Percentiles rank a stretch among this genome's conserved stretches.
Evolutionary conservation across 1,140 invertebrate genomes (phyloP).

Genomic region (Berghia stephanieae): DNA sequence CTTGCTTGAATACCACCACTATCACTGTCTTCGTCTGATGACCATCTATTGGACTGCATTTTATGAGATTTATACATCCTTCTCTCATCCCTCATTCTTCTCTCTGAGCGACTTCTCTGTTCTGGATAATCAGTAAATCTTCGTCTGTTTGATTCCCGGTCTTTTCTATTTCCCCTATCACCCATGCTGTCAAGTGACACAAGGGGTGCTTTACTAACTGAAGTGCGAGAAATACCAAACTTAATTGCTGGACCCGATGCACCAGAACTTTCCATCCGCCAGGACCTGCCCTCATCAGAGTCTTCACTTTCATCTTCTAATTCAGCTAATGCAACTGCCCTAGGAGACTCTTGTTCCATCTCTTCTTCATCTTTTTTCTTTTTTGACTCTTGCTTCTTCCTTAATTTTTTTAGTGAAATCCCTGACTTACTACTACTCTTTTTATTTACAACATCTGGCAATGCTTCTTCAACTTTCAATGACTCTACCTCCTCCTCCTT

Average conservation of each 20-base stretch:
- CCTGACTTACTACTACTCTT: too few relatives aligned
- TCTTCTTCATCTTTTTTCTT: background rate
- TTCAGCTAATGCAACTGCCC: background rate
- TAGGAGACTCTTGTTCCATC: background rate
- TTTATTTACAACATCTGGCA: background rate
- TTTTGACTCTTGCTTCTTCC: background rate
- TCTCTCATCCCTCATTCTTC: background rate
- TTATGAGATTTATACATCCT: too few relatives aligned
- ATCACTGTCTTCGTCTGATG: constrained; percentile 11
- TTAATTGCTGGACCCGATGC: background rate
- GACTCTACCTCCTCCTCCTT: background rate
- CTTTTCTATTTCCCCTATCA: background rate
- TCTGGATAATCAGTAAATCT: background rate
- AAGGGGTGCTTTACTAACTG: too few relatives aligned
- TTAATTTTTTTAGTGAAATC: background rate
- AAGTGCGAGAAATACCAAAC: background rate
- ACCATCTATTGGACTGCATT: background rate
- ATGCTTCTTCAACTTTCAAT: background rate
- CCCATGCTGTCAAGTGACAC: background rate
- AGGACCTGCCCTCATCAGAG: constrained; percentile 30
- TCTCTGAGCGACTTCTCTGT: background rate
- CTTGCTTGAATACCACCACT: background rate
- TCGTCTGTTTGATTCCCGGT: background rate
- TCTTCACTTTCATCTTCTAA: constrained; percentile 34
- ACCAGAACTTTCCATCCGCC: constrained; percentile 32